phyloP scores from a whole-genome alignment of 2,888 invertebrate genomes.

The Siphlonurus alternatus region DNA sequence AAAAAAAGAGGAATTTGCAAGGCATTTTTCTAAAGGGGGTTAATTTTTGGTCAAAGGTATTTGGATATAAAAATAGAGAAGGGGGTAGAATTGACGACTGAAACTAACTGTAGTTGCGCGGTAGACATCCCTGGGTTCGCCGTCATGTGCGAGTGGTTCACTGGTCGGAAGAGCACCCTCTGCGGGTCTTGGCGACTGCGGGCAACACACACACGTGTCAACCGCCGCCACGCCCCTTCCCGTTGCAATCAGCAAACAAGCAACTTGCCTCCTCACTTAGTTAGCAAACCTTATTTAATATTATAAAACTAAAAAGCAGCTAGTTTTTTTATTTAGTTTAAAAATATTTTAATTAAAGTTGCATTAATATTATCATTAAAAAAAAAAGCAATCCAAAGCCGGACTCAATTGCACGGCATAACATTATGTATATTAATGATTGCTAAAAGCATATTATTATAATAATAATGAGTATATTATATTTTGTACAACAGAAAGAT shows the following conservation, averaged over 20 bases:
- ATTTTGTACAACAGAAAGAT: no score
- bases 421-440: no score
- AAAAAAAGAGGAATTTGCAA: no score
- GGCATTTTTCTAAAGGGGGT: no score
- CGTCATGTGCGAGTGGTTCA: slow-evolving; percentile 45
- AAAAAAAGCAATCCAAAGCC: neutral
- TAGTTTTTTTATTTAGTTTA: neutral
- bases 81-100: neutral
- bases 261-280: no score
- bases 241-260: no score
- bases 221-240: neutral
- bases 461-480: no score
- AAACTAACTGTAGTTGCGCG: slow-evolving; percentile 53
- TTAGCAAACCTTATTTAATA: no score
- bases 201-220: neutral
- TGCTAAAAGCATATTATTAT: no score
- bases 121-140: slow-evolving; percentile 41
- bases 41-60: no score
- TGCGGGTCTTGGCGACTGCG: slow-evolving; percentile 53
- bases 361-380: neutral
- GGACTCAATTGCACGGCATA: no score
- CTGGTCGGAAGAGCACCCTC: slow-evolving; percentile 53
- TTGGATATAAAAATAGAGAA: no score
- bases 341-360: neutral
- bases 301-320: neutral